Evolutionary conservation across 2,888 invertebrate genomes (phyloP), one percentile per base, ranked within the genome.

Genomic region (Clanis bilineata): DNA sequence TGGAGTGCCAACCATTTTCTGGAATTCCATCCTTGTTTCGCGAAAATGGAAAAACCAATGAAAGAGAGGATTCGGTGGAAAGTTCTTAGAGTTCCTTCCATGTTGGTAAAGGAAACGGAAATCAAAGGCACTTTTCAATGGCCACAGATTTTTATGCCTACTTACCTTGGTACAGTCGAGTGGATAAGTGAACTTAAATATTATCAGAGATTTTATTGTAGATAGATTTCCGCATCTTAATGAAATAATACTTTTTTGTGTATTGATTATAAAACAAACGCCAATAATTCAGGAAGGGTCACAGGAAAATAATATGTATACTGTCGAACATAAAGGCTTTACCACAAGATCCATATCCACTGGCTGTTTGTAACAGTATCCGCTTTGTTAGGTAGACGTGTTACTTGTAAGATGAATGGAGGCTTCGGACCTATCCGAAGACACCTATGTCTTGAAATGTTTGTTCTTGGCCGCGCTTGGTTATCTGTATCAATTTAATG

Each of bases 21-120:
- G 0, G 86, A 80, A 60, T 76, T 60, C 83, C 85, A 86, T 18
- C 86, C 79, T 3, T 64, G 63, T 68, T 77, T 77, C 1, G 81
- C 75, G 64, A 85, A 91, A 59, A 91, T 83, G 0, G 82, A 61
- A 15, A 91, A 77, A 3, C 91, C 91, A 0, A 75, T 83, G 3
- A 88, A 68, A 23, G 84, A 82, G 23, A 90, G 65, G 18, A 90
- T 76, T 2, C 74, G 71, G 63, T 90, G 77, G 63, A 86, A 88
- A n/a, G 72, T 65, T 61, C 60, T 60, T 18, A 83, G 76, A 15
- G 85, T 85, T 60, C 80, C 79, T 7, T 86, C 84, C 89, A 90
- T 90, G 62, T 64, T 70, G 66, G 59, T 64, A 62, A 32, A 56
- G 56, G 12, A 57, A 58, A 62, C 70, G 64, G 71, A 71, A 68